phyloP scores from a whole-genome alignment of 2,797 vertebrate species.

The Lepus oiostolus region DNA sequence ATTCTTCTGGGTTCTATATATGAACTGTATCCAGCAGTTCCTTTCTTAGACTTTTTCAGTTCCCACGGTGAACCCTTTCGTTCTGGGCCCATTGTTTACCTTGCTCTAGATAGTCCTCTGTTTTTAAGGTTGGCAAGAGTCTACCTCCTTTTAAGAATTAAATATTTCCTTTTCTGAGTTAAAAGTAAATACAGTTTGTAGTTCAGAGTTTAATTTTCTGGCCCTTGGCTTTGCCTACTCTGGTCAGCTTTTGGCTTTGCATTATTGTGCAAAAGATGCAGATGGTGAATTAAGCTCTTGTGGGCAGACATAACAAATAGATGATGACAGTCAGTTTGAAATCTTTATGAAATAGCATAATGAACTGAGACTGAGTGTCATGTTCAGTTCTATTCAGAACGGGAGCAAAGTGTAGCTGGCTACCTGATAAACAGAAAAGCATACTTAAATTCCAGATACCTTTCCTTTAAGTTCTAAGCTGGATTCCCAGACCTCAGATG shows the following conservation, averaged over 20 bases:
- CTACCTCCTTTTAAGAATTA: not conserved
- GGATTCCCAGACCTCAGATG: not conserved
- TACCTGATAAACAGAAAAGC: not conserved
- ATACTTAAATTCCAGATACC: not conserved
- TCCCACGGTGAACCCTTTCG: not conserved
- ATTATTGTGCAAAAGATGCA: slow-evolving; percentile 19
- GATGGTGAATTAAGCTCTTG: not conserved
- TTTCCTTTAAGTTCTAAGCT: not conserved
- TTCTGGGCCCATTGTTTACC: not conserved
- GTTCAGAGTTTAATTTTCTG: not conserved
- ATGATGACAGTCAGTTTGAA: not conserved
- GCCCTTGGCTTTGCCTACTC: not conserved
- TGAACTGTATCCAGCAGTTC: not conserved
- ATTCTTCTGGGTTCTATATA: not conserved
- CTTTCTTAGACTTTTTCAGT: not conserved
- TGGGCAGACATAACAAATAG: not conserved
- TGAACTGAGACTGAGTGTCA: not conserved
- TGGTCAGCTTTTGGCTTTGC: not conserved
- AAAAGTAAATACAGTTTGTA: not conserved
- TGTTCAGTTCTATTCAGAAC: slow-evolving; percentile 17
- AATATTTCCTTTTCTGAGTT: not conserved
- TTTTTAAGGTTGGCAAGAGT: slow-evolving; percentile 39
- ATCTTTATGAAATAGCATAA: not conserved
- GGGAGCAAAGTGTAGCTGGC: not conserved
- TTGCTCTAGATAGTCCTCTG: not conserved